These are phyloP conservation scores for Leucophenga varia DNA, from an alignment of 1,140 invertebrate species.

Conservation along the genomic window DNA sequence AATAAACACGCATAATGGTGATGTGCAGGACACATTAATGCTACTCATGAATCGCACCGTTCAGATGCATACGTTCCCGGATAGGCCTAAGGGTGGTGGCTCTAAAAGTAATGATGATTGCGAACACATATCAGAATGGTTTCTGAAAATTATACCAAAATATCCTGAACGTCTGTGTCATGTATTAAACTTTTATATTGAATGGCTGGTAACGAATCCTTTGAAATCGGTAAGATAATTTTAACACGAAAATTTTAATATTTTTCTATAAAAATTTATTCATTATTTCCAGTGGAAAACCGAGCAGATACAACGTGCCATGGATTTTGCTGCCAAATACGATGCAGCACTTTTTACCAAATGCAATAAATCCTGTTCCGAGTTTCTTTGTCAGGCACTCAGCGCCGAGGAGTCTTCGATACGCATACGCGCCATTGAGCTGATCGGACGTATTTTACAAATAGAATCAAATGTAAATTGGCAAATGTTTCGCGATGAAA, in stretches of 20 bases:
- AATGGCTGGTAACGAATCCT: conserved; percentile 45
- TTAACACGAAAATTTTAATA: background rate
- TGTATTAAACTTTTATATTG: conserved; percentile 39
- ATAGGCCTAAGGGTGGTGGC: conserved; percentile 23
- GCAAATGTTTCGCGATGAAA: conserved; percentile 47
- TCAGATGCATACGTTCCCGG: conserved; percentile 35
- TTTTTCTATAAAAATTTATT: background rate
- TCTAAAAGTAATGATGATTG: conserved; percentile 14
- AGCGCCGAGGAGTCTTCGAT: conserved; percentile 40
- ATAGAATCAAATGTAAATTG: conserved; percentile 44
- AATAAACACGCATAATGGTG: conserved; percentile 46
- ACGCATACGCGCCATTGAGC: conserved; percentile 37
- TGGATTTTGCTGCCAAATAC: conserved; percentile 52
- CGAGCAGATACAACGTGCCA: conserved; percentile 35
- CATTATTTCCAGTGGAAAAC: conserved; percentile 33
- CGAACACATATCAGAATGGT: conserved; percentile 53
- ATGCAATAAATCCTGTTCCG: conserved; percentile 45
- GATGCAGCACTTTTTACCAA: conserved; percentile 46
- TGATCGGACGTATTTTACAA: conserved; percentile 40
- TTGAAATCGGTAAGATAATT: conserved; percentile 26
- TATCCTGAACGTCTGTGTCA: conserved; percentile 33
- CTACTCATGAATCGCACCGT: conserved; percentile 41
- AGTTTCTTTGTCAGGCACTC: conserved; percentile 30
- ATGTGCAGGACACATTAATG: conserved; percentile 40
- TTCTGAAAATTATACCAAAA: conserved; percentile 37